These are phyloP conservation scores for Dermolepida albohirtum DNA, from an alignment of 2,888 invertebrate species.

Conservation along the genomic window DNA sequence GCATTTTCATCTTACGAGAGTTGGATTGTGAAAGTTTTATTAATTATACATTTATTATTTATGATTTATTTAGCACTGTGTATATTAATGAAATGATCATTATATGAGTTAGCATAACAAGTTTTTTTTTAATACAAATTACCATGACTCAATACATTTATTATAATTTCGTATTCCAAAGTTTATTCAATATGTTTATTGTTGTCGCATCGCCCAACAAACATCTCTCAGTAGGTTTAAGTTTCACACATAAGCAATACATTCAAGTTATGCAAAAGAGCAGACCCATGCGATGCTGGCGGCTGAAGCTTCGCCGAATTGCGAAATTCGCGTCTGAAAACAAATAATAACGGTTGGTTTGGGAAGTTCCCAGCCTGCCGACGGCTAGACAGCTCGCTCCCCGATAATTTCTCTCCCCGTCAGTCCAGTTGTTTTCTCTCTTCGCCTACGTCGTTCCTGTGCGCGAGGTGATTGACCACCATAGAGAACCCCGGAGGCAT, in stretches of 20 bases:
- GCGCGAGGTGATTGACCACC: conserved; percentile 52
- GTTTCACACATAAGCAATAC: neutral
- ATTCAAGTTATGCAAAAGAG: neutral
- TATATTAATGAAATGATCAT: no score
- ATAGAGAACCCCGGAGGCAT: conserved; percentile 49
- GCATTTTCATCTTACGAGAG: no score
- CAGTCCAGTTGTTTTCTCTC: conserved; percentile 10
- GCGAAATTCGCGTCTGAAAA: conserved; percentile 21
- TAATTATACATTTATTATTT: no score
- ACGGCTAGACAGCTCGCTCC: conserved; percentile 3
- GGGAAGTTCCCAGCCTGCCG: conserved; percentile 22
- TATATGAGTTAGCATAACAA: no score
- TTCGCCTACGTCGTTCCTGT: conserved; percentile 14
- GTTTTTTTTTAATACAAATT: no score
- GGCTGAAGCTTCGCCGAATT: neutral
- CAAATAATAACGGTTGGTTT: conserved; percentile 3
- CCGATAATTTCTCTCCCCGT: conserved; percentile 15
- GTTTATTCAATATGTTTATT: no score
- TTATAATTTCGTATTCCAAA: no score
- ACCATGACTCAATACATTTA: no score
- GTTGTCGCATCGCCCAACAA: no score
- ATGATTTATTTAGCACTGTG: no score
- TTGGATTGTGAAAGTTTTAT: no score
- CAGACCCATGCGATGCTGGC: no score
- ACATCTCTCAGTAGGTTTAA: neutral